These are phyloP conservation scores for Dreissena rostriformis DNA, from an alignment of 1,140 invertebrate species.

Conservation along the genomic window DNA sequence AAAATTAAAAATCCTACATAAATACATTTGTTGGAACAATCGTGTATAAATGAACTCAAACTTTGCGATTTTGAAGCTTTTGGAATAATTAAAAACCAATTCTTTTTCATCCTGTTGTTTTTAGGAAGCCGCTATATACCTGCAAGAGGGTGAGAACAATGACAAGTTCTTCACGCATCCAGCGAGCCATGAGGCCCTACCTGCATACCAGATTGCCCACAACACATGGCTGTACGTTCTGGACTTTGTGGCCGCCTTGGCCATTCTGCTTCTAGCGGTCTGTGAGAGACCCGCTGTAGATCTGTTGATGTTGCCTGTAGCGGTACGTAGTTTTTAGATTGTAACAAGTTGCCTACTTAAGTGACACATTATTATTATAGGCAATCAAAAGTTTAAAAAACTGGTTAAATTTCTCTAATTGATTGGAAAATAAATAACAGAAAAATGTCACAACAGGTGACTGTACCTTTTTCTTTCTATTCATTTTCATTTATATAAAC, in stretches of 20 bases:
- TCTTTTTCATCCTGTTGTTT: conserved; percentile 90
- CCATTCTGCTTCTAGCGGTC: conserved; percentile 90
- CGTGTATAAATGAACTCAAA: too few relatives aligned
- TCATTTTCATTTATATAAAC: too few relatives aligned
- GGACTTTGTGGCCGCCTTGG: conserved; percentile 89
- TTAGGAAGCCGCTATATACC: conserved; percentile 91
- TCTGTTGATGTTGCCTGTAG: conserved; percentile 84
- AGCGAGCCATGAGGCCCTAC: conserved; percentile 89
- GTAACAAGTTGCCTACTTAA: neutral
- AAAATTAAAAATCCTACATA: too few relatives aligned
- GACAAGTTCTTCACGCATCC: conserved; percentile 96
- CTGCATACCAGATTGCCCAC: conserved; percentile 93
- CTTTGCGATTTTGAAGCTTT: too few relatives aligned
- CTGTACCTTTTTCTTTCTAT: too few relatives aligned
- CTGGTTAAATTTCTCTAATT: too few relatives aligned
- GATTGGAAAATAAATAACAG: too few relatives aligned
- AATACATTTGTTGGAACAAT: too few relatives aligned
- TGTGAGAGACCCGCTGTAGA: conserved; percentile 91
- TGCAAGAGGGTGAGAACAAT: conserved; percentile 94
- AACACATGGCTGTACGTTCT: conserved; percentile 94
- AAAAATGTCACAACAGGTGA: too few relatives aligned
- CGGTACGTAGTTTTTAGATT: conserved; percentile 66
- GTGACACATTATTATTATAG: too few relatives aligned
- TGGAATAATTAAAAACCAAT: too few relatives aligned
- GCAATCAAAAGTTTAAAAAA: too few relatives aligned